phyloP scores from a whole-genome alignment of 2,113 vertebrate genomes.

The Plestiodon gilberti region DNA sequence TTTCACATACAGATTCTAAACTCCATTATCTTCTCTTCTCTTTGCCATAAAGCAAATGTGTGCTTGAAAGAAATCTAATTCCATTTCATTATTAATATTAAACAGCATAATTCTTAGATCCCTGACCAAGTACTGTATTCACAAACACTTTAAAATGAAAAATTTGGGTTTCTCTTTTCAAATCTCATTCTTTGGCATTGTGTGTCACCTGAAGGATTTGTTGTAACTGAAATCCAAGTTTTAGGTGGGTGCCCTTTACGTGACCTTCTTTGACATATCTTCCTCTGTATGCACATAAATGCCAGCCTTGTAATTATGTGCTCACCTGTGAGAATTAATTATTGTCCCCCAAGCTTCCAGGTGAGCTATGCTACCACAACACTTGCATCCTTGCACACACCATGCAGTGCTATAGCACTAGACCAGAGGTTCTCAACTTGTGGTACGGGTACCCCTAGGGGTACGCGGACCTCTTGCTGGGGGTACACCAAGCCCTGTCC shows the following conservation, averaged over 20 bases:
- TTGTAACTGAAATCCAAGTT: conserved; percentile 80
- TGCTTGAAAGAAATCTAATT: conserved; percentile 22
- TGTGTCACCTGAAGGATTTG: conserved; percentile 77
- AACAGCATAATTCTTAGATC: conserved; percentile 46
- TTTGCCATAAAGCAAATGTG: conserved; percentile 42
- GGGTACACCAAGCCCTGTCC: no score
- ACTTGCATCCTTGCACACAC: not conserved
- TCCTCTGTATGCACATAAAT: conserved; percentile 73
- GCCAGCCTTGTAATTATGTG: conserved; percentile 54
- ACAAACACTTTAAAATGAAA: conserved; percentile 68
- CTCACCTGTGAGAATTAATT: not conserved
- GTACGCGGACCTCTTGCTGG: no score
- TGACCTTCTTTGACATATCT: conserved; percentile 78
- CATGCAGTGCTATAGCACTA: not conserved
- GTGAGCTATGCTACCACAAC: not conserved
- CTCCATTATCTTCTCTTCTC: conserved; percentile 45
- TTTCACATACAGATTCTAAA: not conserved
- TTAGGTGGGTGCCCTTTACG: conserved; percentile 80
- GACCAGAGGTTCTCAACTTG: no score
- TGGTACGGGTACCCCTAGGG: no score
- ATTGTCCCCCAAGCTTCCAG: not conserved
- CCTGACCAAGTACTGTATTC: conserved; percentile 58
- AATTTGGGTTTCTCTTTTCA: conserved; percentile 80
- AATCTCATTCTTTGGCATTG: conserved; percentile 81
- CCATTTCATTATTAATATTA: conserved; percentile 42